Evolutionary conservation across 2,113 vertebrate species (phyloP).

Genomic region (Phalacrocorax aristotelis): DNA sequence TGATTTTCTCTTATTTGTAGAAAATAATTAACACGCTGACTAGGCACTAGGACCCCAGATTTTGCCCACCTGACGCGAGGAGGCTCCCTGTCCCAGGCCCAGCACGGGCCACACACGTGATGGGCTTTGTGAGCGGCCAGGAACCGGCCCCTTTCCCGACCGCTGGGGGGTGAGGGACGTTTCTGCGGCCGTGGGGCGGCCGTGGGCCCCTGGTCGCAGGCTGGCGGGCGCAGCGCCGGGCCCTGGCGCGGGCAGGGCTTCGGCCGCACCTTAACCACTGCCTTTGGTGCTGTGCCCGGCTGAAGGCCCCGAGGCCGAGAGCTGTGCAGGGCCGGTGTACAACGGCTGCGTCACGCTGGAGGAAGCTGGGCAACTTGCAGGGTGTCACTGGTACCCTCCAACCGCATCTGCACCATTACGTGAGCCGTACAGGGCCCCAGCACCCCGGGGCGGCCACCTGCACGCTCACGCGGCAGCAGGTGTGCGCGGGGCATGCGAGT

Average conservation of each 20-base stretch:
- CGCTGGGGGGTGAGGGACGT: not conserved
- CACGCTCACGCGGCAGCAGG: not conserved
- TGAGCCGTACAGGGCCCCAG: accelerated
- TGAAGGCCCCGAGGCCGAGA: not conserved
- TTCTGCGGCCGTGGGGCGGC: not conserved
- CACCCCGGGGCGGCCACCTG: not conserved
- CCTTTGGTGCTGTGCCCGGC: not conserved
- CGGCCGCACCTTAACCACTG: accelerated
- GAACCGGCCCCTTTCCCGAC: accelerated
- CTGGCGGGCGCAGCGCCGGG: no score
- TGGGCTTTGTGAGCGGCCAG: not conserved
- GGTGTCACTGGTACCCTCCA: not conserved
- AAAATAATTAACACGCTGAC: accelerated
- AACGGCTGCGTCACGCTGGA: not conserved
- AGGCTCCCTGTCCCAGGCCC: not conserved
- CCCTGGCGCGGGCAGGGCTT: not conserved
- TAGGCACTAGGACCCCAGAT: accelerated
- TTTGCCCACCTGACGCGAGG: not conserved
- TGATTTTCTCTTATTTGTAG: no score
- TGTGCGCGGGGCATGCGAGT: not conserved
- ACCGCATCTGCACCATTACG: not conserved
- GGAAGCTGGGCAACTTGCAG: not conserved
- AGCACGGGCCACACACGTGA: accelerated
- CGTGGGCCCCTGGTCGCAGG: not conserved
- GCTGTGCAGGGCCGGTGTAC: not conserved